Conservation (phyloP, 1,140 invertebrate genomes). For the Meteorus sp. region DNA sequence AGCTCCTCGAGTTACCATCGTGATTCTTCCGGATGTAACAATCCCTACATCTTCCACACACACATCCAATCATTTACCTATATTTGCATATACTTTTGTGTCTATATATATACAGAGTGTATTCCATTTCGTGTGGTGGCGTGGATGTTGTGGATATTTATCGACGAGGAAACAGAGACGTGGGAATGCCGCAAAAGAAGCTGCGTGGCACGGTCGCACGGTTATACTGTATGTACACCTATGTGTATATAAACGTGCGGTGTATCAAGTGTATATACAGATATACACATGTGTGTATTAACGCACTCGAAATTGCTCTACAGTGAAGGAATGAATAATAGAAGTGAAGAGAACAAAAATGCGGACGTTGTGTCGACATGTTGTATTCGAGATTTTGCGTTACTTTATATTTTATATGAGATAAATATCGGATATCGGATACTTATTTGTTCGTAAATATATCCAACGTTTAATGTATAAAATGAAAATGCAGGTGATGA, state of each 20-base stretch:
- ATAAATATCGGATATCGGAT: too few relatives aligned
- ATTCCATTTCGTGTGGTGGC: slow-evolving; percentile 1
- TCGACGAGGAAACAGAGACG: slow-evolving; percentile 17
- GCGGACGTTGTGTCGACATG: too few relatives aligned
- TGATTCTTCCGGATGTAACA: slow-evolving; percentile 2
- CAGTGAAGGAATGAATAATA: background rate
- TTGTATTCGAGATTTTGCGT: too few relatives aligned
- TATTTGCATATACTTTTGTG: background rate
- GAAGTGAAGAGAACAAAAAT: too few relatives aligned
- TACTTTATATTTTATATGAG: too few relatives aligned
- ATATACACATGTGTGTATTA: background rate
- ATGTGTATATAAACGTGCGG: background rate
- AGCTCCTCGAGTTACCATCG: slow-evolving; percentile 15
- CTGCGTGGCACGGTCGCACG: background rate
- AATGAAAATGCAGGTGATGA: too few relatives aligned
- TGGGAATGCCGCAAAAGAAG: slow-evolving; percentile 18
- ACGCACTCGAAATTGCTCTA: background rate
- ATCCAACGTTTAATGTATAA: too few relatives aligned
- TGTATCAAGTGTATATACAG: too few relatives aligned
- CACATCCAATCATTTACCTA: background rate
- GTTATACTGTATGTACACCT: background rate
- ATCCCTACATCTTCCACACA: too few relatives aligned
- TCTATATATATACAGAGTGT: background rate
- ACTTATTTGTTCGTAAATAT: too few relatives aligned
- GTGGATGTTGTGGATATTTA: slow-evolving; percentile 3